Percentiles rank a stretch among this genome's conserved stretches.
These are phyloP conservation scores for Dunckerocampus dactyliophorus DNA, from an alignment of 2,113 vertebrate species.

Conservation along the genomic window DNA sequence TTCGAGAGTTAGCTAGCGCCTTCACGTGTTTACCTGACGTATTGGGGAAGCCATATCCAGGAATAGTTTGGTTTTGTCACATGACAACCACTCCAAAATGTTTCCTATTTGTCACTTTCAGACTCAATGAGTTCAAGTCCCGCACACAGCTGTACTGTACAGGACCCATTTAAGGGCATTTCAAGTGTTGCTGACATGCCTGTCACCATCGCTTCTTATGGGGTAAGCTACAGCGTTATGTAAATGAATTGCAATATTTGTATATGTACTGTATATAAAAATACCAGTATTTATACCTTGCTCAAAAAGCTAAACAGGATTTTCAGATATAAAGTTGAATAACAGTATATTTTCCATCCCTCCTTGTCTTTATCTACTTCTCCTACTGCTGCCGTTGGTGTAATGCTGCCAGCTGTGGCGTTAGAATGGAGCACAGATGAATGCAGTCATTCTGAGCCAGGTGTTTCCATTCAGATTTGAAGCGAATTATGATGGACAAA, in stretches of 20 bases:
- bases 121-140: no score
- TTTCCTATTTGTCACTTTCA: no score
- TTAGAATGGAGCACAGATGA: constrained; percentile 48
- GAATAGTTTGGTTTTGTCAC: no score
- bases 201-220: no score
- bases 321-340: background rate
- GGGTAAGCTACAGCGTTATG: background rate
- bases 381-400: constrained; percentile 12
- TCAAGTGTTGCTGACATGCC: no score
- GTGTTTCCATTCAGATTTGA: constrained; percentile 53
- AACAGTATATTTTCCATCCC: background rate
- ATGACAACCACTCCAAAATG: no score
- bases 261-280: background rate
- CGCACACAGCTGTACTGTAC: no score
- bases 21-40: no score
- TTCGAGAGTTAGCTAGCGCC: no score
- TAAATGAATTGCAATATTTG: background rate
- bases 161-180: no score
- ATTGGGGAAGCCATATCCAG: no score
- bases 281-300: background rate
- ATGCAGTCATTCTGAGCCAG: constrained; percentile 53
- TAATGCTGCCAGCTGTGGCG: constrained; percentile 43
- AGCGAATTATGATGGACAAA: constrained; percentile 36
- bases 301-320: background rate
- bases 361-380: constrained; percentile 1